Conservation (phyloP, 1,140 invertebrate species). For the Camponotus floridanus region DNA sequence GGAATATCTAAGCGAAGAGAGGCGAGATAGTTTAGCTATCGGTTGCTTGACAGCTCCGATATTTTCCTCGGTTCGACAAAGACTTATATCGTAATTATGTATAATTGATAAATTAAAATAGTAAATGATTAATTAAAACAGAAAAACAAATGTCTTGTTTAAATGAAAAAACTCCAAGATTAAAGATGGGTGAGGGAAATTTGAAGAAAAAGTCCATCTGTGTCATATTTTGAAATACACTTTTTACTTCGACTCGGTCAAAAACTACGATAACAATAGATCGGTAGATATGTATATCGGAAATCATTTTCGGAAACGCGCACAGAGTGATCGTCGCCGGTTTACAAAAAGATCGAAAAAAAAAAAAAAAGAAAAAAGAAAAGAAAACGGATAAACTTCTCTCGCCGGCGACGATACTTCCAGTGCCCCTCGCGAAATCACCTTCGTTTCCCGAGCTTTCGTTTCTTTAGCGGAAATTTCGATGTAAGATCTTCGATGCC, state of each 20-base stretch:
- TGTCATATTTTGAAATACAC: conserved; percentile 84
- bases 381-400: conserved; percentile 56
- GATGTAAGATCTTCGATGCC: conserved; percentile 67
- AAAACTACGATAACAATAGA: conserved; percentile 86
- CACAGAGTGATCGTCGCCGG: conserved; percentile 61
- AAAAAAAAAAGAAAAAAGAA: no score
- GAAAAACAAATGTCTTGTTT: background rate
- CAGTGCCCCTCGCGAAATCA: conserved; percentile 32
- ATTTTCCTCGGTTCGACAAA: no score
- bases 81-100: no score
- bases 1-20: background rate
- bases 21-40: no score
- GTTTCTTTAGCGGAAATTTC: conserved; percentile 68
- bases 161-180: background rate
- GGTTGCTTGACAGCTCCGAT: no score
- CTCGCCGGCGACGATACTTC: conserved; percentile 44
- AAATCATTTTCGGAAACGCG: conserved; percentile 78
- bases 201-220: conserved; percentile 26
- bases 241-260: conserved; percentile 85
- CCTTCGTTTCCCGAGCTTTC: conserved; percentile 39
- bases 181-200: background rate
- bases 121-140: background rate
- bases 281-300: conserved; percentile 85
- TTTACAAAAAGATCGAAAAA: background rate
- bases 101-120: no score